Base-by-base conservation (phyloP, 1,140 invertebrate species). In the Ylistrum balloti region DNA sequence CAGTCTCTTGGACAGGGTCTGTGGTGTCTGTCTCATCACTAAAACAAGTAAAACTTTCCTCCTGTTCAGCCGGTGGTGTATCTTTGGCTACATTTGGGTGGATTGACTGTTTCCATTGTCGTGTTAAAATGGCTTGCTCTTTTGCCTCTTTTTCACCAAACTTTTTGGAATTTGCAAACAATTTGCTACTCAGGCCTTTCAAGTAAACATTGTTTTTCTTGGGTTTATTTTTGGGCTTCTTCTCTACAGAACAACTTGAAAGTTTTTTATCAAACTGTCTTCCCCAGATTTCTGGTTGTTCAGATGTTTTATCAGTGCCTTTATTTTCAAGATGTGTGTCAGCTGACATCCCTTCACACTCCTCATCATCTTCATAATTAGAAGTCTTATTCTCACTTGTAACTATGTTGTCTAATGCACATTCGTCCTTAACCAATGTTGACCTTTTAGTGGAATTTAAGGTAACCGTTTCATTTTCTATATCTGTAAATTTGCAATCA, bases 181-280 rank as follows among this genome's bases (percentile, higher is more conserved):
- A 87, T 86, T 92, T 93, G 28, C 88, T 33, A 20, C 91, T 86
- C 17, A 94, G 88, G 85, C 92, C 91, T 34, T 94, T 86, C 33
- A 92, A 56, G 85, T 89, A 94, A 5, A 74, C 33, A 88, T 85
- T 85, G 33, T 38, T 45, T 87, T 1, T 86, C 89, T 86, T 88
- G 22, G 10, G 20, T 33, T 20, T 86, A 33, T 28, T 34, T 32
- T 56, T 88, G 13, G 20, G 33, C 33, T 33, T 17, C 34, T 17
- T 0, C 0, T 28, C 2, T 9, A 33, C 32, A 28, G 22, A 15
- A 86, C n/a, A 45, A 33, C 41, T 88, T 22, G 28, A 11, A n/a
- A 89, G 41, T n/a, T 92, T 91, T 32, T 88, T 91, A 87, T 94
- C 89, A 90, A 93, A 94, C 74, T 92, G 85, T 88, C 86, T 91